A percentile compares a stretch with the other conserved stretches of the same genome.
Evolutionary conservation across 35 echinoderm and acorn worm species (phyloP).

Genomic region (Chiridota heheva): DNA sequence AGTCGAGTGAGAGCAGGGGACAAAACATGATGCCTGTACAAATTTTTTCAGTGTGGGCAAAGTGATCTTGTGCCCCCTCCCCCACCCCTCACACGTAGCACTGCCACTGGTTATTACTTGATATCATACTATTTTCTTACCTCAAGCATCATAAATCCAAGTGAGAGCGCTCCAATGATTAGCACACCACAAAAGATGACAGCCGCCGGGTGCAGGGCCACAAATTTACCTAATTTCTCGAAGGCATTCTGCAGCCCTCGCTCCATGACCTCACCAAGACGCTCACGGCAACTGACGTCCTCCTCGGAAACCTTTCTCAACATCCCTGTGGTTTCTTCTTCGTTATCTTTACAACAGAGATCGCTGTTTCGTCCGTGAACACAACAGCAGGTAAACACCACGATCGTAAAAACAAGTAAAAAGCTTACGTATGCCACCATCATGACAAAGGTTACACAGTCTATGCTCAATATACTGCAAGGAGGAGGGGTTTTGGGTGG

Average conservation of each 20-base stretch:
- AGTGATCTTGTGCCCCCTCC: no score
- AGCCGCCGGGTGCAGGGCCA: constrained; percentile 56
- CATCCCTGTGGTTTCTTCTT: background rate
- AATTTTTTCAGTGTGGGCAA: no score
- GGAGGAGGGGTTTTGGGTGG: constrained; percentile 38
- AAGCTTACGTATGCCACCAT: constrained; percentile 46
- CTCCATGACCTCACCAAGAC: constrained; percentile 51
- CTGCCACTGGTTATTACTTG: no score
- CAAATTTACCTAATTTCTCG: constrained; percentile 55
- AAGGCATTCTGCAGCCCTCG: constrained; percentile 42
- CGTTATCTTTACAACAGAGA: no score
- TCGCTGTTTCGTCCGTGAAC: background rate
- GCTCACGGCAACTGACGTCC: constrained; percentile 65
- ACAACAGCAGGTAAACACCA: constrained; percentile 67
- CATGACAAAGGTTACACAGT: constrained; percentile 40
- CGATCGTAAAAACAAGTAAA: no score
- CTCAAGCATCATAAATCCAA: constrained; percentile 52
- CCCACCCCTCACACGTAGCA: no score
- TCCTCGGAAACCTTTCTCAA: constrained; percentile 29
- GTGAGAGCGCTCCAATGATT: constrained; percentile 19
- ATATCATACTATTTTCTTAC: no score
- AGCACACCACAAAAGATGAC: constrained; percentile 61
- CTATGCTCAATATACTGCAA: constrained; percentile 56
- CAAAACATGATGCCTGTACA: no score
- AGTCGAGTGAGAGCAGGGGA: no score